These are phyloP conservation scores for Nothobranchius furzeri DNA, from an alignment of 2,113 vertebrate genomes.

Conservation along the genomic window DNA sequence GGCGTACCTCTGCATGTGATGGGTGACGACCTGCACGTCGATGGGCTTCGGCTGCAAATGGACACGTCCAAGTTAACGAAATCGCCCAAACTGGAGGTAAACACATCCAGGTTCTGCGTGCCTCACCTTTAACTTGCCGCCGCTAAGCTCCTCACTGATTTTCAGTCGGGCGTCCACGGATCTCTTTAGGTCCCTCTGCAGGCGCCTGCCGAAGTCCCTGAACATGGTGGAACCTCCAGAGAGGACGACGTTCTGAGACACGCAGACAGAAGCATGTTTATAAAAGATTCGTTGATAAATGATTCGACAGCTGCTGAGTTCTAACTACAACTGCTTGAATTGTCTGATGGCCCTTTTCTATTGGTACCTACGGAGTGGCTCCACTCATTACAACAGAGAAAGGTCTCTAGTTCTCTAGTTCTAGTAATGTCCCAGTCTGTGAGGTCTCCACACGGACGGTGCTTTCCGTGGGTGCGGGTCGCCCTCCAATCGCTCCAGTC, in stretches of 20 bases:
- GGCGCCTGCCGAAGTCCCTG: slow-evolving; percentile 94
- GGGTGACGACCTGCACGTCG: slow-evolving; percentile 96
- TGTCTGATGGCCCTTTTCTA: too few relatives aligned
- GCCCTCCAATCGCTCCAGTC: too few relatives aligned
- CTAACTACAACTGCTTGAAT: too few relatives aligned
- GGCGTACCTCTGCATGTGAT: slow-evolving; percentile 98
- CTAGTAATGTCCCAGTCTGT: too few relatives aligned
- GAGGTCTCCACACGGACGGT: too few relatives aligned
- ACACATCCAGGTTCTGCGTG: too few relatives aligned
- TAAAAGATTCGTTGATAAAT: too few relatives aligned
- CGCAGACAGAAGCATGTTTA: not conserved
- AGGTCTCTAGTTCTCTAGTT: too few relatives aligned
- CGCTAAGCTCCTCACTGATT: slow-evolving; percentile 96
- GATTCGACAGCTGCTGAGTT: too few relatives aligned
- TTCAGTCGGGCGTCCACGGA: slow-evolving; percentile 95
- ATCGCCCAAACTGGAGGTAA: not conserved
- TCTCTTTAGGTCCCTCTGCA: slow-evolving; percentile 97
- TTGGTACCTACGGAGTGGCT: too few relatives aligned
- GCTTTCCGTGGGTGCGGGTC: too few relatives aligned
- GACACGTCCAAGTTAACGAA: not conserved
- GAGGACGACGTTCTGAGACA: slow-evolving; percentile 85
- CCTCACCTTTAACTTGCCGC: slow-evolving; percentile 92
- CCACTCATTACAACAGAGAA: too few relatives aligned
- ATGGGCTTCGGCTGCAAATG: slow-evolving; percentile 91
- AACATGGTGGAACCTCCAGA: slow-evolving; percentile 99